Evolutionary conservation across 2,113 vertebrate genomes (phyloP), one percentile per base, ranked within the genome.

Genomic region (Osmerus mordax): DNA sequence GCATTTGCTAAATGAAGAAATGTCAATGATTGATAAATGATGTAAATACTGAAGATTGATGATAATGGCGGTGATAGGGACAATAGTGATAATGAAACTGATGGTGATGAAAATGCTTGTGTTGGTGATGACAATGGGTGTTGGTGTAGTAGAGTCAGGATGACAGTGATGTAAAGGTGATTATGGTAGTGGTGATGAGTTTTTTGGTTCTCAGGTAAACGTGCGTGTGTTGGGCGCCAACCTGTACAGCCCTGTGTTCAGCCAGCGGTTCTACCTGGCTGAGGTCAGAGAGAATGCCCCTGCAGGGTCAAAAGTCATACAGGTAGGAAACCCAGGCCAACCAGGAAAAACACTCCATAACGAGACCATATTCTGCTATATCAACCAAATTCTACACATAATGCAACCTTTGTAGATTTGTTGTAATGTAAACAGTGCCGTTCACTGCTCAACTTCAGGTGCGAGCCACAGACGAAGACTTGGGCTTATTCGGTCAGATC

Each of bases 171-270:
- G 32, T 36, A 16, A 65, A 3, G 5, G 21, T 19, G 32, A 19
- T 67, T n/a, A 66, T 65, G 52, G 70, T 69, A 8, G 7, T 69
- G 56, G 66, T 7, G 18, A 68, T 71, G 4, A 47, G 47, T 11
- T 23, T 71, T 15, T 0, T 81, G 56, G 53, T 83, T 56, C 25
- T 2, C 78, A 91, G 89, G 96, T 99, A 67, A 94, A 93, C 56
- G 91, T 99, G 55, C 89, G 79, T 54, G 91, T 99, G 8, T 91
- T 97, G 0, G 95, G 95, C 36, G 96, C 96, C 4, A 99, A 99
- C 83, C 89, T 98, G n/a, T 95, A 97, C 78, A 98, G 94, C 69
- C 97, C 97, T 0, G 91, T 95, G 52, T 99, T 99, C 86, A 94
- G 94, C 1, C 96, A 98, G 83, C 93, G 92, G 58, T 91, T 95